Evolutionary conservation across 2,888 invertebrate genomes (phyloP).

Genomic region (Aspidiotus destructor): DNA sequence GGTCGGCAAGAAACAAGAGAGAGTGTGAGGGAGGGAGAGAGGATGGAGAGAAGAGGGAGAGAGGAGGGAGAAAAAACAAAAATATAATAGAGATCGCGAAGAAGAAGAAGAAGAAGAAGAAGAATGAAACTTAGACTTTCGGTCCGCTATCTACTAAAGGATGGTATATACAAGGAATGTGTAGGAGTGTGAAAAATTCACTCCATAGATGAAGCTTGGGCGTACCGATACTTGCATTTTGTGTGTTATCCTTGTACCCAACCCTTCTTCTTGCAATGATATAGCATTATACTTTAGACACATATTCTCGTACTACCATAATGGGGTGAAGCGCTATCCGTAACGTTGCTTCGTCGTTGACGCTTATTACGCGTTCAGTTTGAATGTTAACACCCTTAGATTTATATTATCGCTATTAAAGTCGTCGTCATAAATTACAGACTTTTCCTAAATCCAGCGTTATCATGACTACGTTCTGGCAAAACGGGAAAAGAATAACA

Average conservation of each 20-base stretch:
- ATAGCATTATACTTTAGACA: background rate
- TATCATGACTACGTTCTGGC: background rate
- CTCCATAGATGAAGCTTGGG: too few species aligned
- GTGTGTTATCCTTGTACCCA: background rate
- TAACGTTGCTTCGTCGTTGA: background rate
- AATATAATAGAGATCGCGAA: too few species aligned
- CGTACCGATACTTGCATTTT: too few species aligned
- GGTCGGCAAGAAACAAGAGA: background rate
- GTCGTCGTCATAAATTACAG: slow-evolving; percentile 18
- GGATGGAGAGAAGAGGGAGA: background rate
- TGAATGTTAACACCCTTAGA: slow-evolving; percentile 30
- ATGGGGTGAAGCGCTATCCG: background rate
- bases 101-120: too few species aligned
- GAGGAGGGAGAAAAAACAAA: background rate
- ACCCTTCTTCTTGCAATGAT: background rate
- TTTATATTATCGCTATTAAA: slow-evolving; percentile 19
- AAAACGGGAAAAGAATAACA: slow-evolving; percentile 19
- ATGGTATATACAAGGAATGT: too few species aligned
- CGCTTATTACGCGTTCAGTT: slow-evolving; percentile 20
- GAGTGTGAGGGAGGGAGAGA: background rate
- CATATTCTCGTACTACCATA: too few species aligned
- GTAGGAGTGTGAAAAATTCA: too few species aligned
- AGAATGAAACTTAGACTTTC: too few species aligned
- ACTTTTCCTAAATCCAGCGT: slow-evolving; percentile 29
- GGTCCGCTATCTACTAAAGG: too few species aligned